Base-by-base conservation (phyloP, 2,888 invertebrate genomes). In the Ferdinandea cuprea region DNA sequence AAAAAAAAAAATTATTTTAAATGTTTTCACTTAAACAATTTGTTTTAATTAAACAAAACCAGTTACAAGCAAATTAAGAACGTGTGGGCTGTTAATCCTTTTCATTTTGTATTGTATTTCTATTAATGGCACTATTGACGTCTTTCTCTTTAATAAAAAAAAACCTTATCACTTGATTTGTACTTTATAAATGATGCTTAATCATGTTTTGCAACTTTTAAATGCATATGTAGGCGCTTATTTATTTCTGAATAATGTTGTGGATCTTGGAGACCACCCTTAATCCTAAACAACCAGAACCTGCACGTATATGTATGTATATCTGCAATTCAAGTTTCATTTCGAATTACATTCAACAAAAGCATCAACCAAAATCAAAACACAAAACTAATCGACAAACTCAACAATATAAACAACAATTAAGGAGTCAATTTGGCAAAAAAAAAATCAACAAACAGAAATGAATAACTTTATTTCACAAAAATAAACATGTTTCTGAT, bases 321-420 rank as follows among this genome's bases (percentile, higher is more conserved):
- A n/a, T n/a, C 0, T 35, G 4, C n/a, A 35, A 35, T 2, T 35
- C 5, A 35, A 35, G 11, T n/a, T 4, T n/a, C 35, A 40, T 15
- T 40, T 25, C 58, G 28, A 37, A 40, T 15, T 40, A 40, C 58
- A 25, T 40, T 40, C 58, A n/a, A n/a, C n/a, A n/a, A n/a, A n/a
- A n/a, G n/a, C n/a, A n/a, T n/a, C n/a, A n/a, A 6, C 40, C 58
- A 58, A 40, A 58, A 42, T 58, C 6, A 8, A 9, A 13, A 15
- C 11, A 15, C 15, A 40, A 37, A 40, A n/a, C n/a, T n/a, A n/a
- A n/a, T n/a, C n/a, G n/a, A 5, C 8, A 40, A 40, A 40, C 9
- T 15, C 58, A 11, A 15, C 11, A 15, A 40, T 5, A n/a, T n/a
- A n/a, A n/a, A n/a, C n/a, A n/a, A n/a, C n/a, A 40, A 58, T 7